Evolutionary conservation across 64 coral and sea anemone species (phyloP).

Genomic region (Anthopleura sola): DNA sequence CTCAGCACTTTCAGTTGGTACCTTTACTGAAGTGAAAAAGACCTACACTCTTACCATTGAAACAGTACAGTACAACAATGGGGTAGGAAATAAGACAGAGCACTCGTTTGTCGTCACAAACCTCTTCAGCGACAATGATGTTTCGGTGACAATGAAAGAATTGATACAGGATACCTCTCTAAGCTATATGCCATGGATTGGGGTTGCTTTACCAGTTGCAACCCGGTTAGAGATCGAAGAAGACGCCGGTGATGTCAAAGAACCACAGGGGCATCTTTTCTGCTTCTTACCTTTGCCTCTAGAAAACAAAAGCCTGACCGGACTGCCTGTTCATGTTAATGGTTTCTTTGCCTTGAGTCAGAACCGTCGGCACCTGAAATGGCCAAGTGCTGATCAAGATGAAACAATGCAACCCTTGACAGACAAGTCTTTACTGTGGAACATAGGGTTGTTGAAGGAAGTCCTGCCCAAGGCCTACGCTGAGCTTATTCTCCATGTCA

Average conservation of each 20-base stretch:
- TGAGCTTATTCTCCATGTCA: slow-evolving; percentile 26
- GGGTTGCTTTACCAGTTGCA: slow-evolving; percentile 38
- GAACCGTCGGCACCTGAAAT: slow-evolving; percentile 80
- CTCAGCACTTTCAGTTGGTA: background rate
- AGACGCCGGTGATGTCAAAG: no score
- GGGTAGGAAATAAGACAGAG: background rate
- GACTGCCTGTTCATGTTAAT: slow-evolving; percentile 88
- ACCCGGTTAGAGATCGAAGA: background rate
- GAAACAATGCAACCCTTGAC: slow-evolving; percentile 5
- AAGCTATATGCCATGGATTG: slow-evolving; percentile 63
- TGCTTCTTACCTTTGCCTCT: slow-evolving; percentile 87
- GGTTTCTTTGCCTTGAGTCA: slow-evolving; percentile 87
- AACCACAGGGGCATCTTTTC: slow-evolving; percentile 52
- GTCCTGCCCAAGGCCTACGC: slow-evolving; percentile 69
- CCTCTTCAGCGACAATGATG: slow-evolving; percentile 18
- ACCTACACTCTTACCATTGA: slow-evolving; percentile 60
- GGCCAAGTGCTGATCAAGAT: slow-evolving; percentile 67
- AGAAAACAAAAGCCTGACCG: slow-evolving; percentile 68
- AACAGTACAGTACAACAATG: background rate
- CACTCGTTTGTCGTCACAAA: slow-evolving; percentile 58
- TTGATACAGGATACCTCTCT: slow-evolving; percentile 50
- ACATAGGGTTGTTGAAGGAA: slow-evolving; percentile 61
- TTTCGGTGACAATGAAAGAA: slow-evolving; percentile 24
- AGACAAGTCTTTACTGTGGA: slow-evolving; percentile 72
- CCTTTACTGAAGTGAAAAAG: background rate